Conservation (phyloP, 2,113 vertebrate genomes). For the Lamprotornis superbus region DNA sequence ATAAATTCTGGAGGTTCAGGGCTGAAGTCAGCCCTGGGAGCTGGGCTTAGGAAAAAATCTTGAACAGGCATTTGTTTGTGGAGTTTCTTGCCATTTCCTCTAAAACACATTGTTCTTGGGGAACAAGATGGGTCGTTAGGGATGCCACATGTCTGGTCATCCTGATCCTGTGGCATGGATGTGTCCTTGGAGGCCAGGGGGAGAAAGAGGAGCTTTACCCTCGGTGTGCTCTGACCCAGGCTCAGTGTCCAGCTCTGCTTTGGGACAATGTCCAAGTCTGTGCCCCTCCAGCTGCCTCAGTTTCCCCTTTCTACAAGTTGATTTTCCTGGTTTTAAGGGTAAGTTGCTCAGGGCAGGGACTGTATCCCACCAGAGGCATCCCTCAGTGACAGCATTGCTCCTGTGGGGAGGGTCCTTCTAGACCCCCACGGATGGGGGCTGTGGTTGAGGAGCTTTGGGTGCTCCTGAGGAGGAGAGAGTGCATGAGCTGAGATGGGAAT, state of each 20-base stretch:
- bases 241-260: rapidly evolving
- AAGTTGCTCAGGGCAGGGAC: neutral
- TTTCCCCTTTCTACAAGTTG: neutral
- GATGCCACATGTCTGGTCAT: rapidly evolving
- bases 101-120: neutral
- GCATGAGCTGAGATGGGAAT: neutral
- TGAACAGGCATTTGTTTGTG: neutral
- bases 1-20: neutral
- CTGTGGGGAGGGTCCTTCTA: neutral
- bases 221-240: rapidly evolving
- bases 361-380: neutral
- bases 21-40: neutral
- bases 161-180: rapidly evolving
- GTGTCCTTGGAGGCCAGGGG: too few species aligned
- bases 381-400: rapidly evolving
- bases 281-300: neutral
- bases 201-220: neutral
- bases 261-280: rapidly evolving
- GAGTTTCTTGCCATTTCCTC: neutral
- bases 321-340: neutral
- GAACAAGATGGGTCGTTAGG: neutral
- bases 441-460: neutral
- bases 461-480: neutral
- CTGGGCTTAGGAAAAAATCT: neutral
- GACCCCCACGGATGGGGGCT: rapidly evolving